Percentiles rank a stretch among this genome's conserved stretches.
Conservation (phyloP, 2,888 invertebrate species). For the Tetropium fuscum region DNA sequence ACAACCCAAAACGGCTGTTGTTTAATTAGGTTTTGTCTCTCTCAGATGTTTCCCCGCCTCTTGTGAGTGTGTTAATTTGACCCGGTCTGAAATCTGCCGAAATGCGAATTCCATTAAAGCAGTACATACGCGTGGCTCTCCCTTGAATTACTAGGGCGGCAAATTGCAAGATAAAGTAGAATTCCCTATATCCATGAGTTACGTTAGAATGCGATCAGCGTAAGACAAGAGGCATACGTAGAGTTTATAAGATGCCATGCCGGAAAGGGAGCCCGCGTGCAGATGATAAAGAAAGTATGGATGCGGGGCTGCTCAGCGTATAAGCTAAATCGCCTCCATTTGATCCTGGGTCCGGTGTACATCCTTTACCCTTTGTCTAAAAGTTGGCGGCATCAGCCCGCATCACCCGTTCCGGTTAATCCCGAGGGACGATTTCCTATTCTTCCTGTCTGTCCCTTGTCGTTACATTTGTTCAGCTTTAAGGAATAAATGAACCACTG, state of each 20-base stretch:
- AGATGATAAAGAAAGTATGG: slow-evolving; percentile 6
- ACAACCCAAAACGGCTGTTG: no score
- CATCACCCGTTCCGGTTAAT: slow-evolving; percentile 20
- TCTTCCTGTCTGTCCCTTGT: slow-evolving; percentile 20
- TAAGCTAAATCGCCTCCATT: slow-evolving; percentile 8
- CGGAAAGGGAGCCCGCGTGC: slow-evolving; percentile 1
- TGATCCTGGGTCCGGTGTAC: slow-evolving; percentile 2
- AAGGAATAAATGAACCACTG: slow-evolving; percentile 6
- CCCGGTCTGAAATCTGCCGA: slow-evolving; percentile 11
- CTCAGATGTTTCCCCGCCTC: no score
- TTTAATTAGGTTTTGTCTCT: no score
- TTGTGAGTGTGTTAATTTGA: no score
- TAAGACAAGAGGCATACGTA: not conserved
- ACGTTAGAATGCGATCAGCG: not conserved
- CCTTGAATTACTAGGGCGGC: not conserved
- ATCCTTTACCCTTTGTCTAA: slow-evolving; percentile 8
- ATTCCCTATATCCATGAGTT: not conserved
- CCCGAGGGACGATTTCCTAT: slow-evolving; percentile 16
- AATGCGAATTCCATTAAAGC: slow-evolving; percentile 14
- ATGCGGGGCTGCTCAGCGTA: not conserved
- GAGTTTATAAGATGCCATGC: not conserved
- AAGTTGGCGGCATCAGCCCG: slow-evolving; percentile 5
- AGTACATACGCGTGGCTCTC: not conserved
- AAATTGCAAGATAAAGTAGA: not conserved
- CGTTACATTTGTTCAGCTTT: slow-evolving; percentile 19